Evolutionary conservation across 2,888 invertebrate species (phyloP), one percentile per base, ranked within the genome.

Genomic region (Tiliacea aurago): DNA sequence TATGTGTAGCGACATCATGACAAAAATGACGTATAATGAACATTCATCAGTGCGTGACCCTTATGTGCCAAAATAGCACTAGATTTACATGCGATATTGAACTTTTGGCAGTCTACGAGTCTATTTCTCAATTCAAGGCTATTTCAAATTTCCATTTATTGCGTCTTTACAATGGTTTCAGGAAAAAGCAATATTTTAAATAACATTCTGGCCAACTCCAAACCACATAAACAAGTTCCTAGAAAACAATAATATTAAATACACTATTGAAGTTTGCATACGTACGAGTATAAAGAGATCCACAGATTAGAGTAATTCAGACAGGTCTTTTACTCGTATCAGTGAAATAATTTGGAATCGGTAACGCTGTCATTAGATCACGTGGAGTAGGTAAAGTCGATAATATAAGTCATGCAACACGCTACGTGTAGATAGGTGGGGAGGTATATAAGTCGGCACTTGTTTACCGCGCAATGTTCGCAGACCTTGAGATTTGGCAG

Each of bases 401-500:
- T 76, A 70, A 79, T 78, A 81, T 84, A 83, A 78, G 78, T 78
- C 81, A 76, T 77, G 72, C 72, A 79, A 64, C 70, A 76, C 41
- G 77, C 77, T 82, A 65, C 70, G 81, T 81, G 85, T 78, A 86
- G 78, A 76, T 84, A 84, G 79, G 71, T 80, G 66, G 84, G 77
- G 78, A 86, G 88, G 85, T 91, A 91, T 74, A 89, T 90, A 87
- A 89, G 87, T 87, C 88, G 93, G 78, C 93, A 94, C 93, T 95
- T 96, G 95, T 95, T 96, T 95, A 95, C 94, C 88, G 91, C 89
- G 90, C 94, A 93, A 91, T 92, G 88, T 90, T 91, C 91, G 94
- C 94, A 93, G 95, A 94, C 96, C 96, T 96, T 96, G 96, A 95
- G 91, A 95, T 96, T 96, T 91, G 95, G 94, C 95, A 81, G 90